Evolutionary conservation across 2,113 vertebrate species (phyloP).

Genomic region (Phasianus colchicus): DNA sequence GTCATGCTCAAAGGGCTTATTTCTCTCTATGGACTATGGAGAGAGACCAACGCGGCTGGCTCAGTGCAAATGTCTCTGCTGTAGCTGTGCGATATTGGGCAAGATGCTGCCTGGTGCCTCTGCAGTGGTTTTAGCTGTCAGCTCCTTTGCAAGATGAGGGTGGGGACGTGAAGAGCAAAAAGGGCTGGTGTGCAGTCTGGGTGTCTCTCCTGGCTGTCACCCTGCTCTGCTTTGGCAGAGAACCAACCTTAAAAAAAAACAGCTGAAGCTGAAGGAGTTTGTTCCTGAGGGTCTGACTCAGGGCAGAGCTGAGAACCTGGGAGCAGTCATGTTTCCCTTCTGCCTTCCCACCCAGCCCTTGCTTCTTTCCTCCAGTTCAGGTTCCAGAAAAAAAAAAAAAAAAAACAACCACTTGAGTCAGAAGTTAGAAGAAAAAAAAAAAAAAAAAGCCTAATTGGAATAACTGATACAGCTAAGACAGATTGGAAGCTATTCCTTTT

Average conservation of each 20-base stretch:
- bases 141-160: background rate
- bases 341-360: background rate
- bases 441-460: background rate
- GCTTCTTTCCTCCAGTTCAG: background rate
- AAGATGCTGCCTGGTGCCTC: background rate
- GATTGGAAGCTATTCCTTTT: background rate
- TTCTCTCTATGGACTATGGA: background rate
- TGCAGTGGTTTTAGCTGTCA: background rate
- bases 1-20: background rate
- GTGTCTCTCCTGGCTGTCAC: background rate
- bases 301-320: background rate
- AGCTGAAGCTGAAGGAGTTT: background rate
- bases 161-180: background rate
- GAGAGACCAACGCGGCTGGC: background rate
- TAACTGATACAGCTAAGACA: background rate
- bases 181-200: background rate
- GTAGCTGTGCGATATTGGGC: background rate
- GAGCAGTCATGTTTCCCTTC: rapidly evolving
- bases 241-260: background rate
- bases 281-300: background rate
- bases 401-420: background rate
- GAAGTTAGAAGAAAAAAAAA: background rate
- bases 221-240: background rate
- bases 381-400: background rate
- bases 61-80: background rate